Evolutionary conservation across 1,140 invertebrate genomes (phyloP).

Genomic region (Calycopis cecrops): DNA sequence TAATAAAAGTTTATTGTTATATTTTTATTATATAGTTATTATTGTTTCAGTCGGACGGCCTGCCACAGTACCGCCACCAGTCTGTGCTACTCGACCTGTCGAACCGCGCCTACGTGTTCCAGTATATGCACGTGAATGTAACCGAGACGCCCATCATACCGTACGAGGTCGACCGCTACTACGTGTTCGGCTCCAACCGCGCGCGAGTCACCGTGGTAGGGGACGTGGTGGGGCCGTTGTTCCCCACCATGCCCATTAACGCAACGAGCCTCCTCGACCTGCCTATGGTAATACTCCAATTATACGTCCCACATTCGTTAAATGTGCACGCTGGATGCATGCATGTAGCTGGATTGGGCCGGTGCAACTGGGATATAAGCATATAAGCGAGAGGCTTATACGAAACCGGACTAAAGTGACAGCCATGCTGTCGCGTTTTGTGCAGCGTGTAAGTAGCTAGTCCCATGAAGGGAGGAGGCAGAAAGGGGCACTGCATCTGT

Average conservation of each 20-base stretch:
- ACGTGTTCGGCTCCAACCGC: constrained; percentile 94
- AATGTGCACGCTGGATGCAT: too few species aligned
- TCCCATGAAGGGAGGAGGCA: too few species aligned
- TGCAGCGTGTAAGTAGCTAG: too few species aligned
- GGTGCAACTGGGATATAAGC: too few species aligned
- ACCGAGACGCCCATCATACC: constrained; percentile 94
- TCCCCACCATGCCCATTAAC: constrained; percentile 94
- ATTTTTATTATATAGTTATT: too few species aligned
- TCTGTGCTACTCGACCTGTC: constrained; percentile 94
- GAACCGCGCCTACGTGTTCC: constrained; percentile 92
- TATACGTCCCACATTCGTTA: not conserved
- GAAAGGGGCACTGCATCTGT: too few species aligned
- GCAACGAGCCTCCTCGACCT: constrained; percentile 86
- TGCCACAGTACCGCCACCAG: constrained; percentile 94
- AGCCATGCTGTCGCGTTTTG: too few species aligned
- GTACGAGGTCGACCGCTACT: constrained; percentile 88
- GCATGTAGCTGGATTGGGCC: too few species aligned
- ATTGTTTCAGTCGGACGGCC: constrained; percentile 85
- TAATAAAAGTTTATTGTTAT: too few species aligned
- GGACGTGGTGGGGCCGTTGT: constrained; percentile 95
- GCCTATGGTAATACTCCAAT: constrained; percentile 81
- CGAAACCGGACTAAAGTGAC: too few species aligned
- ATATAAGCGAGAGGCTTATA: too few species aligned
- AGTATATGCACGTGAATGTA: constrained; percentile 96
- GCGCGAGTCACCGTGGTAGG: constrained; percentile 93